phyloP scores from a whole-genome alignment of 2,888 invertebrate genomes.

The Acleris literana region DNA sequence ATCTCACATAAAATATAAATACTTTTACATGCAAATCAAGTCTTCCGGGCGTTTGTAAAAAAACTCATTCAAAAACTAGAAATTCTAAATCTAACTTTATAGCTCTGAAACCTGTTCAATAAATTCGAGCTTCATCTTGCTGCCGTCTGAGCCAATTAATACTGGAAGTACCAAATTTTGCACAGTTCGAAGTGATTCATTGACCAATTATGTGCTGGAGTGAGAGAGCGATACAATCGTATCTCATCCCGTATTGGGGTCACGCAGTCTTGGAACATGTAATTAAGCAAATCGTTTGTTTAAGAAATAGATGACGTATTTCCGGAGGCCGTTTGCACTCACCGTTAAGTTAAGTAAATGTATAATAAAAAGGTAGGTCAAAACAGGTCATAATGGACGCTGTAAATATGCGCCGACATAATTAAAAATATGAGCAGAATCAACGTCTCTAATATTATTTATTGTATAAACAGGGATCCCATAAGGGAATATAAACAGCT shows the following conservation, averaged over 20 bases:
- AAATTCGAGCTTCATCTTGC: constrained; percentile 26
- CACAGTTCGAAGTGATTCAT: constrained; percentile 17
- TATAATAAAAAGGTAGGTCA: constrained; percentile 34
- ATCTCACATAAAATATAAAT: constrained; percentile 53
- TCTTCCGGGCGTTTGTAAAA: constrained; percentile 51
- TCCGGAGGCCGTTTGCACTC: constrained; percentile 24
- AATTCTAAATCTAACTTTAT: constrained; percentile 22
- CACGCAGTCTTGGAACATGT: constrained; percentile 26
- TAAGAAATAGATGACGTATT: constrained; percentile 29
- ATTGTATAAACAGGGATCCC: constrained; percentile 51
- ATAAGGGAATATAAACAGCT: constrained; percentile 36
- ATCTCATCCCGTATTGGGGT: constrained; percentile 19
- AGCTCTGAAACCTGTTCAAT: constrained; percentile 20
- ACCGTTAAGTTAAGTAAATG: constrained; percentile 33
- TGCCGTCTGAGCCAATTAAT: constrained; percentile 15
- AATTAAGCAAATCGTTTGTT: constrained; percentile 26
- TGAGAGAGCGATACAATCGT: constrained; percentile 12
- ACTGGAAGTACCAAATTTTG: constrained; percentile 25
- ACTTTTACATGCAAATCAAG: constrained; percentile 58
- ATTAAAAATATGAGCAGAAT: constrained; percentile 47
- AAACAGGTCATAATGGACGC: constrained; percentile 36
- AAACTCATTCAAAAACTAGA: constrained; percentile 37
- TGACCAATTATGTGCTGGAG: constrained; percentile 11
- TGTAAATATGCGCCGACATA: constrained; percentile 37
- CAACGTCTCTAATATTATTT: constrained; percentile 56